phyloP scores from a whole-genome alignment of 1,140 invertebrate genomes.

The Pentalonia nigronervosa region DNA sequence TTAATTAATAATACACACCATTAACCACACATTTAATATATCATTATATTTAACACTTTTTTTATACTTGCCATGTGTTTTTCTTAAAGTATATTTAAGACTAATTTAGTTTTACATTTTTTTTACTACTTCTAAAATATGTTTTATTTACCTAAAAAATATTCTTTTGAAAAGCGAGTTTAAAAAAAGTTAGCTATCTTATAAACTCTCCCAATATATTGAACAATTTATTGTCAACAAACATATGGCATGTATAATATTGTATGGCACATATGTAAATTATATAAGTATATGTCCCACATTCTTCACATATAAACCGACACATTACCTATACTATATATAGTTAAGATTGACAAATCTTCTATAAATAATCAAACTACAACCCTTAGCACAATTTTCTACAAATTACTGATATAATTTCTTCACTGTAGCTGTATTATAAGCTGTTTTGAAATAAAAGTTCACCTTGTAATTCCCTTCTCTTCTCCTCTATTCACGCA shows the following conservation, averaged over 20 bases:
- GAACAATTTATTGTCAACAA: not conserved
- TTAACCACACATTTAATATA: not conserved
- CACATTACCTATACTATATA: not conserved
- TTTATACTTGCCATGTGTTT: not conserved
- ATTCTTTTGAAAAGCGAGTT: not conserved
- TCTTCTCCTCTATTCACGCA: not conserved
- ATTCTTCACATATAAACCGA: not conserved
- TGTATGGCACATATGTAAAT: too few species aligned
- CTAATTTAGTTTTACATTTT: not conserved
- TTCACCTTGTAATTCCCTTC: conserved; percentile 31
- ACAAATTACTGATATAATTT: not conserved
- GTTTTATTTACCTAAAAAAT: not conserved
- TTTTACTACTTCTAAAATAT: not conserved
- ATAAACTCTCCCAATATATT: not conserved
- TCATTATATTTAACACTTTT: not conserved
- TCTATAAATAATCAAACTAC: not conserved
- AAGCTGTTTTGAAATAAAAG: conserved; percentile 30
- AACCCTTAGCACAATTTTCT: conserved; percentile 1
- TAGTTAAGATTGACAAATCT: not conserved
- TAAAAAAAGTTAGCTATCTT: not conserved
- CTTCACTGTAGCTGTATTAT: not conserved
- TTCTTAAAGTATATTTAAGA: not conserved
- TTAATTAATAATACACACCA: not conserved
- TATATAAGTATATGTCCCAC: not conserved
- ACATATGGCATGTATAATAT: not conserved